Evolutionary conservation across 92 coral and sea anemone genomes (phyloP), one percentile per base, ranked within the genome.

Genomic region (Actinernus sp.): DNA sequence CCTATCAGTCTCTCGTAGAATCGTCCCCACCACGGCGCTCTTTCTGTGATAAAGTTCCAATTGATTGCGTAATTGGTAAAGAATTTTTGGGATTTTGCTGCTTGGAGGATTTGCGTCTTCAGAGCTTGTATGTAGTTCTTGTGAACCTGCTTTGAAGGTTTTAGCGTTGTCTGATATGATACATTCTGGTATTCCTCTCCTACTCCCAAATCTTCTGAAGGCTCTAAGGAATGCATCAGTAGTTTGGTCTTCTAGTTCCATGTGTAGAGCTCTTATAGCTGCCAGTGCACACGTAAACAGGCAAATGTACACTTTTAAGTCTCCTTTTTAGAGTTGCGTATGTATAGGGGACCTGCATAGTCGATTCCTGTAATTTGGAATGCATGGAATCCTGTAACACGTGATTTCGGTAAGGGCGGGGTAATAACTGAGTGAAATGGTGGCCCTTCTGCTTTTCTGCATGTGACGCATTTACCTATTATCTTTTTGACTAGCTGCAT

Each of bases 21-120:
- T 54, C 83, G 67, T 65, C 68, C 83, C 83, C 83, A 76, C 75
- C 83, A 64, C 31, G 82, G 83, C 28, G 81, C 87, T 72, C 73
- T 24, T 44, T 81, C 81, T 27, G 81, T 30, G 31, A 71, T 71
- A 48, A 81, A 81, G 18, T 63, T 37, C 81, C 81, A 81, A 0
- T 17, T 39, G 23, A 81, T 72, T 39, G 45, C 73, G 37, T 56
- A 46, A 40, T 72, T 52, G 40, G 49, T 38, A 40, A 64, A 53
- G 57, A 70, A 63, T 49, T 69, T 34, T 50, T 71, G 87, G 7
- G 68, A 49, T 29, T 54, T 38, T 24, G 49, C 19, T 28, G 61
- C 3, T 13, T 43, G 32, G 2, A 72, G 49, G 3, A 64, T 28
- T 23, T 64, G 54, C 55, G 32, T 31, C 41, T 46, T 64, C 44